phyloP scores from a whole-genome alignment of 2,113 vertebrate species.

The Ceuthmochares aereus region DNA sequence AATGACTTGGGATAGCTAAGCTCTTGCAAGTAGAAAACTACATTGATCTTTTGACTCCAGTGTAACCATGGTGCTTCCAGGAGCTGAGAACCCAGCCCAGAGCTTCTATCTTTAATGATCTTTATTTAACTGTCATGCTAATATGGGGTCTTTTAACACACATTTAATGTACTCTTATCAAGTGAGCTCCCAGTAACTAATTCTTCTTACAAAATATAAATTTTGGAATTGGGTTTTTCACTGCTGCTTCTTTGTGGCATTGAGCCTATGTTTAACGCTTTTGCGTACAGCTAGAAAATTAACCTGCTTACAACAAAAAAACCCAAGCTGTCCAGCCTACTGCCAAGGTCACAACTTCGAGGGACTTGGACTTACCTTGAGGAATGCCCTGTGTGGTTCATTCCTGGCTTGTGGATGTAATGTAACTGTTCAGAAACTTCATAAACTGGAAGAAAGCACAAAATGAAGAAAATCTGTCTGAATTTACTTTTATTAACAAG shows the following conservation, averaged over 20 bases:
- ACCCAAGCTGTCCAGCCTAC: neutral
- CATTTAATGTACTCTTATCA: neutral
- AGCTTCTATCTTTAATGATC: neutral
- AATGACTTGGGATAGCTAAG: neutral
- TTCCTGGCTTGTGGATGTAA: neutral
- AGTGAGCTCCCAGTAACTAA: neutral
- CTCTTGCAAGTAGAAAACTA: neutral
- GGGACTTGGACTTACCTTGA: neutral
- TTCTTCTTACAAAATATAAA: neutral
- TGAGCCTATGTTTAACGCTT: neutral
- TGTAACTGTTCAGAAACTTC: neutral
- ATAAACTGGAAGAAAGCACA: neutral
- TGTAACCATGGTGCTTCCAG: neutral
- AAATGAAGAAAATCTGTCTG: neutral
- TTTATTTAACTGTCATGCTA: neutral
- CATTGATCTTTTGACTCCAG: neutral
- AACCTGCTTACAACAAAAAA: neutral
- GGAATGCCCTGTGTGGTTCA: neutral
- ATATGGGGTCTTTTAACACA: accelerated
- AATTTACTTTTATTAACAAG: neutral
- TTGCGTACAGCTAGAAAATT: neutral
- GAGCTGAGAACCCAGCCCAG: neutral
- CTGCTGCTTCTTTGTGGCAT: neutral
- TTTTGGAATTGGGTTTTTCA: neutral
- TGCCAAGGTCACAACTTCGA: neutral